Evolutionary conservation across 2,113 vertebrate genomes (phyloP).

Genomic region (Solenodon paradoxus): DNA sequence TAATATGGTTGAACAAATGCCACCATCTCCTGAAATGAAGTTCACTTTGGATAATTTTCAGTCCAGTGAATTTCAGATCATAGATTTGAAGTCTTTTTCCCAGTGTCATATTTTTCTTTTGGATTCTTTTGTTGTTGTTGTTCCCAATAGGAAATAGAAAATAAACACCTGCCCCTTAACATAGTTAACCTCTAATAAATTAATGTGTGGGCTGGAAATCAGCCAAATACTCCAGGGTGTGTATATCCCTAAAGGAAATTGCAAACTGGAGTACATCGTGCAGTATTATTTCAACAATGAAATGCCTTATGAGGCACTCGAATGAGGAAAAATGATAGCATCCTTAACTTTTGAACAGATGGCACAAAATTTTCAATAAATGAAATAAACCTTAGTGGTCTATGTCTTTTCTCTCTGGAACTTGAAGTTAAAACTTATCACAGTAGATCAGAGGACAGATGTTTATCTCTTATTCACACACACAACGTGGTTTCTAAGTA

Average conservation of each 20-base stretch:
- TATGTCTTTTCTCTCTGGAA: not conserved
- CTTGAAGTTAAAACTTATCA: not conserved
- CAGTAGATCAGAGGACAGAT: not conserved
- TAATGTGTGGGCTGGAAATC: constrained; percentile 22
- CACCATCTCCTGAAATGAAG: not conserved
- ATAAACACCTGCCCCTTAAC: constrained; percentile 49
- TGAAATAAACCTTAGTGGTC: not conserved
- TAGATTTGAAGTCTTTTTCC: constrained; percentile 12
- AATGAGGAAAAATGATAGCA: not conserved
- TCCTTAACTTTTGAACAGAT: not conserved
- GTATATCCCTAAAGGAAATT: constrained; percentile 29
- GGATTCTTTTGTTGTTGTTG: not conserved
- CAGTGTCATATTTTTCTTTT: constrained; percentile 12
- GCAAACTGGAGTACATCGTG: not conserved
- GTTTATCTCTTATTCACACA: not conserved
- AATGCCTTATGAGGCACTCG: not conserved
- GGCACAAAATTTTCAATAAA: not conserved
- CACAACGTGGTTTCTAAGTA: not conserved
- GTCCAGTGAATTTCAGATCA: not conserved
- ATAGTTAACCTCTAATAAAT: constrained; percentile 49
- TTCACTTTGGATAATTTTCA: not conserved
- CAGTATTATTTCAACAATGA: not conserved
- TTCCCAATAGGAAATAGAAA: constrained; percentile 46
- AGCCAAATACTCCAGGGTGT: constrained; percentile 48
- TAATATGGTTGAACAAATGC: not conserved